Conservation (phyloP, 2,888 invertebrate species). For the Cosmopolites sordidus region DNA sequence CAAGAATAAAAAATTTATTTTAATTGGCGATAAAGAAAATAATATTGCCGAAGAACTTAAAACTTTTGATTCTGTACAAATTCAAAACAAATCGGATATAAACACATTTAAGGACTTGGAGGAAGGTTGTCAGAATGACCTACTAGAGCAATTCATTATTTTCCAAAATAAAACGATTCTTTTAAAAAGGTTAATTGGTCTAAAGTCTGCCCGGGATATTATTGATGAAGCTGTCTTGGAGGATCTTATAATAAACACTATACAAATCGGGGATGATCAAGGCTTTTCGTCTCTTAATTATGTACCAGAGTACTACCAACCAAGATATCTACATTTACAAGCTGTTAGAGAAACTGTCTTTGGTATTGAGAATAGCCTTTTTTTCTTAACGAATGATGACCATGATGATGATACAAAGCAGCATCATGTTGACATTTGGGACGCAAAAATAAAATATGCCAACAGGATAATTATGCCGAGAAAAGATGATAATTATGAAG, state of each 20-base stretch:
- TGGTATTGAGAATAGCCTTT: not conserved
- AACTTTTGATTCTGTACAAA: not conserved
- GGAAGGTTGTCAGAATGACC: not conserved
- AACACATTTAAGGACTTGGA: slow-evolving; percentile 10
- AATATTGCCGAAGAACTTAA: slow-evolving; percentile 1
- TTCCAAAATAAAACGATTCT: slow-evolving; percentile 10
- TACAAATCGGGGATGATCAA: slow-evolving; percentile 15
- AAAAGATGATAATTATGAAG: not conserved
- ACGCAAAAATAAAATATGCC: not conserved
- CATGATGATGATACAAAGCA: no score
- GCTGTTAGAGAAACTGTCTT: slow-evolving; percentile 1
- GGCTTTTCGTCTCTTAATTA: slow-evolving; percentile 13
- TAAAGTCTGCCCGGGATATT: slow-evolving; percentile 2
- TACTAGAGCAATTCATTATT: slow-evolving; percentile 7
- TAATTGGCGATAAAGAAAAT: slow-evolving; percentile 1
- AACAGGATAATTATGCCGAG: not conserved
- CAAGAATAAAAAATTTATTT: slow-evolving; percentile 12
- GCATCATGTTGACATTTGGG: not conserved
- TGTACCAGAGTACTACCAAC: slow-evolving; percentile 11
- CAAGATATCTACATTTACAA: slow-evolving; percentile 12
- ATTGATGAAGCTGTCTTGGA: slow-evolving; percentile 5
- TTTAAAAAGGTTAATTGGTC: slow-evolving; percentile 13
- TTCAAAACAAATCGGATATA: not conserved
- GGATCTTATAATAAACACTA: slow-evolving; percentile 2
- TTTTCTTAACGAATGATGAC: not conserved